These are phyloP conservation scores for Thaumatotibia leucotreta DNA, from an alignment of 1,140 invertebrate genomes.

Conservation along the genomic window DNA sequence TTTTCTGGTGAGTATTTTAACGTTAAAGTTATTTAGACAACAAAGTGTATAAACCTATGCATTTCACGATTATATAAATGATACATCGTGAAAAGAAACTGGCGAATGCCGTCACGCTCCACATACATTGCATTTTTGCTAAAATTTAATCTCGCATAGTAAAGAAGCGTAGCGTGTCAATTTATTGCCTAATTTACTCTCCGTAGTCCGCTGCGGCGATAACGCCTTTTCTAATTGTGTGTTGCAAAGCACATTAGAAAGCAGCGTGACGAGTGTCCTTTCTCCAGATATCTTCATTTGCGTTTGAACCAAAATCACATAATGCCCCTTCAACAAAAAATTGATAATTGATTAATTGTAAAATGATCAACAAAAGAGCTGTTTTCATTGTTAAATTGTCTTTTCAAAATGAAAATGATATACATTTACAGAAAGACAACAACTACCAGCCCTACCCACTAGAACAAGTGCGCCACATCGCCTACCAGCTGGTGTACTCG, in stretches of 20 bases:
- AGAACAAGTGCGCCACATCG: slow-evolving; percentile 98
- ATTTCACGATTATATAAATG: neutral
- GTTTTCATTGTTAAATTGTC: too few species aligned
- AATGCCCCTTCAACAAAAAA: neutral
- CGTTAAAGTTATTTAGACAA: neutral
- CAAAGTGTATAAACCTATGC: neutral
- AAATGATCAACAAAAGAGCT: too few species aligned
- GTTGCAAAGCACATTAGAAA: neutral
- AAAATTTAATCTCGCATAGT: slow-evolving; percentile 9
- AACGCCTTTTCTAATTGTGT: neutral
- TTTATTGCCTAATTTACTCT: slow-evolving; percentile 12
- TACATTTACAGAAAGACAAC: slow-evolving; percentile 95
- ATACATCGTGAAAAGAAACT: neutral
- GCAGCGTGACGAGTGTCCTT: neutral
- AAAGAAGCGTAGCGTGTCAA: slow-evolving; percentile 10
- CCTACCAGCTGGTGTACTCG: slow-evolving; percentile 97
- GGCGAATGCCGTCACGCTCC: slow-evolving; percentile 1
- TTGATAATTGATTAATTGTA: too few species aligned
- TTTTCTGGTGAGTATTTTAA: slow-evolving; percentile 95
- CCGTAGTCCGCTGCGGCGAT: neutral
- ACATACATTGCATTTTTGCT: neutral
- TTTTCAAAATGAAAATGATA: too few species aligned
- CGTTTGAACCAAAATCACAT: neutral
- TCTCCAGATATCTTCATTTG: neutral
- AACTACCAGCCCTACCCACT: slow-evolving; percentile 98